Evolutionary conservation across 2,888 invertebrate genomes (phyloP).

Genomic region (Cremastobaeus sp.): DNA sequence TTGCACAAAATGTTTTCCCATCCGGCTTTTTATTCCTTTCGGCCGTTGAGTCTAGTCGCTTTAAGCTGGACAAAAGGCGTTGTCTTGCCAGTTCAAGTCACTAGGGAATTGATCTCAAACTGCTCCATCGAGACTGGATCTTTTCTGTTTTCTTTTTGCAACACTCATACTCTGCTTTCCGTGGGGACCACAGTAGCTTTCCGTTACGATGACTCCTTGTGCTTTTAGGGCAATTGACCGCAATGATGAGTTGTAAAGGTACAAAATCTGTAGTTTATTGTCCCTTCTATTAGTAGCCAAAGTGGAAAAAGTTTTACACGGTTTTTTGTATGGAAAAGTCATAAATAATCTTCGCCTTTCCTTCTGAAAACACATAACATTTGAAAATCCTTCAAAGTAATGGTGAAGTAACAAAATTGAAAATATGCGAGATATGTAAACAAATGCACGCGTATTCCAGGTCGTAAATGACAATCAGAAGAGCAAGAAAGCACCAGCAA

Average conservation of each 20-base stretch:
- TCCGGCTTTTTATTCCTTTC: conserved; percentile 41
- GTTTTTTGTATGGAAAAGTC: too few species aligned
- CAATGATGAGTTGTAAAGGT: conserved; percentile 43
- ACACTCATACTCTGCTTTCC: conserved; percentile 51
- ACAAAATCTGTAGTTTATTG: conserved; percentile 18
- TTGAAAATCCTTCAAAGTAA: too few species aligned
- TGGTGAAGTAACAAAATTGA: too few species aligned
- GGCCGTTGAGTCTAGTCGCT: conserved; percentile 51
- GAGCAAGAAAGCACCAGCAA: conserved; percentile 60
- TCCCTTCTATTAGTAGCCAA: conserved; percentile 2
- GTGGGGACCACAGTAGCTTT: conserved; percentile 54
- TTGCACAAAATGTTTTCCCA: conserved; percentile 68
- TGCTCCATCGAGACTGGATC: conserved; percentile 61
- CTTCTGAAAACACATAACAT: too few species aligned
- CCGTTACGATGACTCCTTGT: conserved; percentile 49
- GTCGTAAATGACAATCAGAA: conserved; percentile 71
- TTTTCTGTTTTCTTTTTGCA: conserved; percentile 58
- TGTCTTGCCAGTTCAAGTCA: conserved; percentile 54
- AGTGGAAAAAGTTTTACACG: neutral
- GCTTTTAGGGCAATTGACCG: conserved; percentile 58
- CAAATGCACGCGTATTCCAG: conserved; percentile 59
- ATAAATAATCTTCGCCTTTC: too few species aligned
- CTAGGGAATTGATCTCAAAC: conserved; percentile 62
- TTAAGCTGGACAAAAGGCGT: conserved; percentile 61
- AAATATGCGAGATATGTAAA: conserved; percentile 15